A percentile compares a stretch with the other conserved stretches of the same genome.
These are phyloP conservation scores for Tapirus indicus DNA, from an alignment of 2,797 vertebrate genomes.

Conservation along the genomic window DNA sequence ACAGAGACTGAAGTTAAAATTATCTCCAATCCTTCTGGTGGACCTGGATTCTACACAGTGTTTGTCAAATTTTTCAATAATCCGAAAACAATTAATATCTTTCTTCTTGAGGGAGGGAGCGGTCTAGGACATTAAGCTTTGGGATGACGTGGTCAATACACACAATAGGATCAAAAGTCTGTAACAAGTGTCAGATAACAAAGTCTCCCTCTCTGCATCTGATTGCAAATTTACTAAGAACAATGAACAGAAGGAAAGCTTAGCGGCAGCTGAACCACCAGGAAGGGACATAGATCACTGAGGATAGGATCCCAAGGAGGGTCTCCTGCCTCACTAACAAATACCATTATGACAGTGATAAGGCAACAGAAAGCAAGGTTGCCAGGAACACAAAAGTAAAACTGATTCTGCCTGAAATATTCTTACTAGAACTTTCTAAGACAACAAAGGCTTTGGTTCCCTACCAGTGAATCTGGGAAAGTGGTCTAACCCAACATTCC, in stretches of 20 bases:
- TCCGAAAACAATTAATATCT: background rate
- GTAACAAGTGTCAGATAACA: background rate
- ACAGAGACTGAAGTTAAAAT: conserved; percentile 40
- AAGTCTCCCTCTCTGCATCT: background rate
- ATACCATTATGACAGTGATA: background rate
- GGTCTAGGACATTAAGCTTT: background rate
- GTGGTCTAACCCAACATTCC: background rate
- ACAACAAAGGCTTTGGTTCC: background rate
- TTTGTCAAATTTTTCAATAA: background rate
- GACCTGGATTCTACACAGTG: background rate
- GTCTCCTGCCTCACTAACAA: background rate
- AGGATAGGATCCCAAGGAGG: background rate
- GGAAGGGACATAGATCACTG: background rate
- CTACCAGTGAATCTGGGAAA: background rate
- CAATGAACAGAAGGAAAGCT: background rate
- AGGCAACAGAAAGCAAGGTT: background rate
- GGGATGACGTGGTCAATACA: background rate
- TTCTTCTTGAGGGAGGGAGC: background rate
- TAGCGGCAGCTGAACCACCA: background rate
- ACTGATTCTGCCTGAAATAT: background rate
- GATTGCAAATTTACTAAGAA: background rate
- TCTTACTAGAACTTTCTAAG: background rate
- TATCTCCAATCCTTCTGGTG: background rate
- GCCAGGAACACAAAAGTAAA: background rate
- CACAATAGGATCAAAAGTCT: background rate